A percentile compares a stretch with the other conserved stretches of the same genome.
Evolutionary conservation across 2,797 vertebrate species (phyloP).

Genomic region (Rhinoraja longicauda): DNA sequence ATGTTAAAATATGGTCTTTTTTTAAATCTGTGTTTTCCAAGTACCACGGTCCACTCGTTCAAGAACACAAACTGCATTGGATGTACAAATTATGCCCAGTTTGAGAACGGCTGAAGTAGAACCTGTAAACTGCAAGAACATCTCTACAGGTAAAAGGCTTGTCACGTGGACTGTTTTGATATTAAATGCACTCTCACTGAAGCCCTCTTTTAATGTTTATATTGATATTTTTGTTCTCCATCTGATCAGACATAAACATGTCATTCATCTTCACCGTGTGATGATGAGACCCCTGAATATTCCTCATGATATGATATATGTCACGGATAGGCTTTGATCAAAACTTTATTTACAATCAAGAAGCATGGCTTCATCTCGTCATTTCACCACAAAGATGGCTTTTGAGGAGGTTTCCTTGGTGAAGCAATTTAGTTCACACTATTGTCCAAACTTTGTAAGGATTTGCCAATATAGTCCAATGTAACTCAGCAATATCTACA

Average conservation of each 20-base stretch:
- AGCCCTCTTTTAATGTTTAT: neutral
- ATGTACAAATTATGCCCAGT: neutral
- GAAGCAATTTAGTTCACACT: neutral
- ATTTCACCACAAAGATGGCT: neutral
- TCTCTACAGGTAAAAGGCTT: neutral
- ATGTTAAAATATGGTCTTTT: neutral
- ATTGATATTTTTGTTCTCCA: neutral
- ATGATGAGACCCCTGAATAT: too few relatives aligned
- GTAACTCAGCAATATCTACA: too few relatives aligned
- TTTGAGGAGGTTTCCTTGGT: neutral
- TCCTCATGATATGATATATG: too few relatives aligned
- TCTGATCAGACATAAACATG: neutral
- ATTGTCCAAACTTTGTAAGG: too few relatives aligned
- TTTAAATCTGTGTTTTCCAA: neutral
- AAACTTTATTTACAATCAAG: too few relatives aligned
- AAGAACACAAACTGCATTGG: neutral
- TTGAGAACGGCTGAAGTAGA: neutral
- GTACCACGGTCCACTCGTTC: constrained; percentile 1
- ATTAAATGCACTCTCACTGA: neutral
- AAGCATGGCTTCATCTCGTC: neutral
- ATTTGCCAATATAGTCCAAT: too few relatives aligned
- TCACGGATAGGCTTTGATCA: too few relatives aligned
- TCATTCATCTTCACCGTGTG: too few relatives aligned
- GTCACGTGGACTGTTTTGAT: neutral
- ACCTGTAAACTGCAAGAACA: neutral